Conservation (phyloP, 2,888 invertebrate genomes). For the Invenusta paracnida region DNA sequence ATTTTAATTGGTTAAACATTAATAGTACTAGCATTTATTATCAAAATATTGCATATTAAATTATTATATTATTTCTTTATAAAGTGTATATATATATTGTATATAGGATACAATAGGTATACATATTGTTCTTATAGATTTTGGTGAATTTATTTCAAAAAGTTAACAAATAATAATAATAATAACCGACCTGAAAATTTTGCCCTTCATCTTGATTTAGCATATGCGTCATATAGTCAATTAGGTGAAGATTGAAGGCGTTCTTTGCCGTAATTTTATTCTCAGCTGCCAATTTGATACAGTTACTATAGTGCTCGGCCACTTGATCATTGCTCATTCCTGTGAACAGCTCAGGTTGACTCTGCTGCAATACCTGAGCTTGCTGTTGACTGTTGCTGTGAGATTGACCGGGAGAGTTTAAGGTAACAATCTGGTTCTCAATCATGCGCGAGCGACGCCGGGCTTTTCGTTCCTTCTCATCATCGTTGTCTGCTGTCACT, state of each 20-base stretch:
- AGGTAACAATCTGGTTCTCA: not conserved
- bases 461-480: constrained; percentile 7
- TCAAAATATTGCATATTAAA: too few species aligned
- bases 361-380: not conserved
- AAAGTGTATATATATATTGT: too few species aligned
- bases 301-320: constrained; percentile 44
- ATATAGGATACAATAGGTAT: too few species aligned
- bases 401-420: not conserved
- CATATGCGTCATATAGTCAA: constrained; percentile 66
- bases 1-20: too few species aligned
- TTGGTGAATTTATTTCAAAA: too few species aligned
- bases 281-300: constrained; percentile 46
- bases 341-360: not conserved
- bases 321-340: constrained; percentile 31
- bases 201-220: constrained; percentile 39
- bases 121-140: too few species aligned
- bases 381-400: not conserved
- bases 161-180: too few species aligned
- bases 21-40: too few species aligned
- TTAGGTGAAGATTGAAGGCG: constrained; percentile 79
- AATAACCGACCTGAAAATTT: constrained; percentile 36
- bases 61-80: too few species aligned
- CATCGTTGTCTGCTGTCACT: not conserved
- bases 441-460: constrained; percentile 24
- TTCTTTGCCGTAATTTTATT: constrained; percentile 80